These are phyloP conservation scores for Schlechtendalia chinensis DNA, from an alignment of 1,140 invertebrate genomes.

Conservation along the genomic window DNA sequence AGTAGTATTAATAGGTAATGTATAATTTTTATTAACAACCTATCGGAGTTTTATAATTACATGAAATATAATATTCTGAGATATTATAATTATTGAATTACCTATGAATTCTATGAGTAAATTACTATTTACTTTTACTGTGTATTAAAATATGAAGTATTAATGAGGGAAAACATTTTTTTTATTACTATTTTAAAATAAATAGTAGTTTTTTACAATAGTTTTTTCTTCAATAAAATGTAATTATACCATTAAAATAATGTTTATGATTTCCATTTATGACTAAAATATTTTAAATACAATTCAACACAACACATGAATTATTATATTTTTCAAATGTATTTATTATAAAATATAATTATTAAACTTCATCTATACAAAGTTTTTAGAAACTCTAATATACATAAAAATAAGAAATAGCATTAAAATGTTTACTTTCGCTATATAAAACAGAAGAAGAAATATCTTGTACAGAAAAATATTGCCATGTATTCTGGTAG, in stretches of 20 bases:
- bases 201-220: too few relatives aligned
- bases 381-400: slow-evolving; percentile 23
- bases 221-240: too few relatives aligned
- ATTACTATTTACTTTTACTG: too few relatives aligned
- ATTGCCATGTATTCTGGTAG: slow-evolving; percentile 6
- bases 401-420: slow-evolving; percentile 37
- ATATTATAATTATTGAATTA: too few relatives aligned
- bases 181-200: too few relatives aligned
- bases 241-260: neutral
- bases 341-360: slow-evolving; percentile 38
- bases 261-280: neutral
- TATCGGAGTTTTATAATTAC: too few relatives aligned
- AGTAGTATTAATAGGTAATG: too few relatives aligned
- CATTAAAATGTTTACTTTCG: slow-evolving; percentile 24
- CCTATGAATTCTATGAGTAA: too few relatives aligned
- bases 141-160: too few relatives aligned
- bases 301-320: neutral
- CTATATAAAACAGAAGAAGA: slow-evolving; percentile 28
- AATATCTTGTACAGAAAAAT: slow-evolving; percentile 22
- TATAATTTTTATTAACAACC: too few relatives aligned
- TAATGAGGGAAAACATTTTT: too few relatives aligned
- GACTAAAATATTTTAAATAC: neutral
- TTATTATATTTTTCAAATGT: slow-evolving; percentile 17
- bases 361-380: slow-evolving; percentile 34
- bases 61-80: too few relatives aligned